phyloP scores from a whole-genome alignment of 2,797 vertebrate species.

The Cirrhinus molitorella region DNA sequence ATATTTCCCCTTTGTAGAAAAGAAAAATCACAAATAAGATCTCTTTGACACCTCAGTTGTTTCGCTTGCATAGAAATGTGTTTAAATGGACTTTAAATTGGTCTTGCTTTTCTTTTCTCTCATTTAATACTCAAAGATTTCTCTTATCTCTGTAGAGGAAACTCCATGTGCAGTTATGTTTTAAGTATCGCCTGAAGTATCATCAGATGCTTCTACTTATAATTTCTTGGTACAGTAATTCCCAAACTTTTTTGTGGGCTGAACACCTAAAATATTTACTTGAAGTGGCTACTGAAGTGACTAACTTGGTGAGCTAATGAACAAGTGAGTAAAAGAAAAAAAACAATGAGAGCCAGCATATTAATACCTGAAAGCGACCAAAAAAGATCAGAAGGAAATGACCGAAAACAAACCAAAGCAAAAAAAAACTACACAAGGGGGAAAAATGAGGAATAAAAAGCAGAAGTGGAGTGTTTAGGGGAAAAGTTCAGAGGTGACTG shows the following conservation, averaged over 20 bases:
- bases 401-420: background rate
- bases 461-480: background rate
- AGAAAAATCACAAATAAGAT: background rate
- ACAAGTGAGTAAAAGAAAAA: background rate
- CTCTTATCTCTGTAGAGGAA: background rate
- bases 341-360: background rate
- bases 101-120: constrained; percentile 6
- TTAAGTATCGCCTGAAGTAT: background rate
- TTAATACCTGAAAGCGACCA: background rate
- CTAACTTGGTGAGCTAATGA: background rate
- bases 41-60: constrained; percentile 4
- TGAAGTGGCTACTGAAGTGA: background rate
- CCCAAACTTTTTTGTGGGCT: background rate
- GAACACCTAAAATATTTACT: background rate
- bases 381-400: background rate
- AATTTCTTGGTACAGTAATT: background rate
- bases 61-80: background rate
- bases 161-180: background rate
- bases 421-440: background rate
- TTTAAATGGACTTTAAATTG: constrained; percentile 22
- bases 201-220: background rate
- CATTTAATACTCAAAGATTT: background rate
- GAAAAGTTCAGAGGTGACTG: constrained; percentile 1
- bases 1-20: background rate
- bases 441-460: background rate